Conservation (phyloP, 2,113 vertebrate genomes). For the Oncorhynchus nerka region DNA sequence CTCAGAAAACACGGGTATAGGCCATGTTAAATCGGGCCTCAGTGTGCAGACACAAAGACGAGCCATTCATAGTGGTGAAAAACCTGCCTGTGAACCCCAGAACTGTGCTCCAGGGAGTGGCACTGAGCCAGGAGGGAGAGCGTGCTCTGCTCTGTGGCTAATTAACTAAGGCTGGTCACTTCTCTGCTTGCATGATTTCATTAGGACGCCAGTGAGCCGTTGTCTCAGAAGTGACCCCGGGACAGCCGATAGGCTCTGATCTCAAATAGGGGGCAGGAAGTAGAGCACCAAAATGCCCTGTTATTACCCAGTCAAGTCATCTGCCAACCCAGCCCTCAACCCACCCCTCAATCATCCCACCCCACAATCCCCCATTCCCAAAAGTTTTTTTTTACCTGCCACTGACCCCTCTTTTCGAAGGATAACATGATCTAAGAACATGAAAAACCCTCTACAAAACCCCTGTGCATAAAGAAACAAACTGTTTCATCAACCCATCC, state of each 20-base stretch:
- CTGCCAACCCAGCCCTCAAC: constrained; percentile 17
- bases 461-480: constrained; percentile 24
- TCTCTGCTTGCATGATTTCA: constrained; percentile 59
- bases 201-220: constrained; percentile 61
- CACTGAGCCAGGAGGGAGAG: constrained; percentile 56
- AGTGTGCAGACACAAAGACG: constrained; percentile 77
- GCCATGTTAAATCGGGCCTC: constrained; percentile 72
- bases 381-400: too few species aligned
- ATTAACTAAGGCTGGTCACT: constrained; percentile 65
- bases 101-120: constrained; percentile 71
- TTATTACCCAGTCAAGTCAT: constrained; percentile 32
- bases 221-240: constrained; percentile 48
- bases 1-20: constrained; percentile 69
- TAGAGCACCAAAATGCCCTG: constrained; percentile 3
- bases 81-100: constrained; percentile 73
- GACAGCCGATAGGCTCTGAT: constrained; percentile 36
- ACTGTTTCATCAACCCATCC: constrained; percentile 24
- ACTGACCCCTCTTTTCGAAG: constrained; percentile 1
- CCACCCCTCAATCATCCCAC: not conserved
- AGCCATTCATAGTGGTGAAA: constrained; percentile 69
- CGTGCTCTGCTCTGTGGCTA: constrained; percentile 57
- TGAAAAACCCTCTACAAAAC: not conserved
- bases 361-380: constrained; percentile 8
- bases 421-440: not conserved
- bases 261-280: constrained; percentile 21